These are phyloP conservation scores for Watsonalla binaria DNA, from an alignment of 2,888 invertebrate species.

Conservation along the genomic window DNA sequence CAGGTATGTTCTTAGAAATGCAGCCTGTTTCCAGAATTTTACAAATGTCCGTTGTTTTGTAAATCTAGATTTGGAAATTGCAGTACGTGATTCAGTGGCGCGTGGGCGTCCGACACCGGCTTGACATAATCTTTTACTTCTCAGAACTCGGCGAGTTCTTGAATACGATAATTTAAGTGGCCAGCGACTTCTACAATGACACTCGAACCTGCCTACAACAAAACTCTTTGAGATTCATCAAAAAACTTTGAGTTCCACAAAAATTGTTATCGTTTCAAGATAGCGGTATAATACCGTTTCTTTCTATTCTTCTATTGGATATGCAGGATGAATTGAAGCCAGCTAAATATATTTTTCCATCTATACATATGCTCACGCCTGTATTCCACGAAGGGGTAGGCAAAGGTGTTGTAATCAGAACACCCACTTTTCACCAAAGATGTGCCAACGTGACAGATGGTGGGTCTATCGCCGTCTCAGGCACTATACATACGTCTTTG, in stretches of 20 bases:
- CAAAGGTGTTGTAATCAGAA: too few relatives aligned
- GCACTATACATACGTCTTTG: too few relatives aligned
- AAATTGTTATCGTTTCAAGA: conserved; percentile 6
- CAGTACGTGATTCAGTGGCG: conserved; percentile 54
- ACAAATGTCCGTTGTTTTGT: conserved; percentile 41
- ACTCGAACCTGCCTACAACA: not conserved
- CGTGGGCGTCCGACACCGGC: conserved; percentile 44
- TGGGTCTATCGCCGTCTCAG: too few relatives aligned
- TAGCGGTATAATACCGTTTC: conserved; percentile 5
- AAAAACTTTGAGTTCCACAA: conserved; percentile 1
- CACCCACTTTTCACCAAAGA: too few relatives aligned
- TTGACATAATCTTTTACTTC: conserved; percentile 33
- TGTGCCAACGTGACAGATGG: too few relatives aligned
- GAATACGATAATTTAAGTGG: conserved; percentile 32
- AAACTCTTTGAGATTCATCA: conserved; percentile 6
- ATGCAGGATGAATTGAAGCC: too few relatives aligned
- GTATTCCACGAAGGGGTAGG: too few relatives aligned
- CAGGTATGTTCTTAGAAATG: conserved; percentile 56
- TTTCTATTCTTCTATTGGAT: too few relatives aligned
- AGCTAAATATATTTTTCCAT: too few relatives aligned
- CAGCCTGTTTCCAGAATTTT: conserved; percentile 52
- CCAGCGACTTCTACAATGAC: conserved; percentile 9
- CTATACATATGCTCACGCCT: too few relatives aligned
- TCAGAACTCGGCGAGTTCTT: conserved; percentile 28
- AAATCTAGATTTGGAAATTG: conserved; percentile 64